Percentiles rank a stretch among this genome's conserved stretches.
Evolutionary conservation across 2,113 vertebrate species (phyloP).

Genomic region (Paracanthobrama guichenoti): DNA sequence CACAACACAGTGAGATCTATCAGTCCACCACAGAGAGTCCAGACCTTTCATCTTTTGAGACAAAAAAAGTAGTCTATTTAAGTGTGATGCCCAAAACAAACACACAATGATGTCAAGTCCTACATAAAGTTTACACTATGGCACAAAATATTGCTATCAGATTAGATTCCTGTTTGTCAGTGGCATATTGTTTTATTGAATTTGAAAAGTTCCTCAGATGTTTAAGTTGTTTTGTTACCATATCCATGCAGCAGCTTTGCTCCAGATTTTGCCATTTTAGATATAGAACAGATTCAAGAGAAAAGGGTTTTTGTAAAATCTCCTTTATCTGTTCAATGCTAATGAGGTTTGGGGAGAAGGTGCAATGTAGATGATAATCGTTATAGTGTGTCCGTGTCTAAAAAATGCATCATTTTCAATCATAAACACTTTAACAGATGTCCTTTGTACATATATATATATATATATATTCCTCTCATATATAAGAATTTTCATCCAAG

Average conservation of each 20-base stretch:
- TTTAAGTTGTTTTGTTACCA: slow-evolving; percentile 19
- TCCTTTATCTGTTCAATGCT: slow-evolving; percentile 44
- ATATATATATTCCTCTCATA: slow-evolving; percentile 47
- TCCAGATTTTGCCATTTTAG: slow-evolving; percentile 28
- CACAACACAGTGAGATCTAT: slow-evolving; percentile 36
- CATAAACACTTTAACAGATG: slow-evolving; percentile 34
- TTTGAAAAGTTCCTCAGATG: slow-evolving; percentile 6
- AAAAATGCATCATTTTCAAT: slow-evolving; percentile 44
- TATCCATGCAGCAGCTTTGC: slow-evolving; percentile 25
- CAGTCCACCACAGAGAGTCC: slow-evolving; percentile 8
- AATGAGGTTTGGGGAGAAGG: slow-evolving; percentile 49
- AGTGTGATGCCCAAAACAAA: slow-evolving; percentile 9
- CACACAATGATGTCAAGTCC: slow-evolving; percentile 33
- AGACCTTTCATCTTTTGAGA: background rate
- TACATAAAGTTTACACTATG: slow-evolving; percentile 9
- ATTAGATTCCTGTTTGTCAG: slow-evolving; percentile 17
- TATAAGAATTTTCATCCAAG: slow-evolving; percentile 18
- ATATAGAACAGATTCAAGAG: slow-evolving; percentile 22
- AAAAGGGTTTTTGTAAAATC: slow-evolving; percentile 13
- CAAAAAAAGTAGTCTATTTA: background rate
- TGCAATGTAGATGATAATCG: slow-evolving; percentile 59
- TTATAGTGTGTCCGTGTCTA: slow-evolving; percentile 35
- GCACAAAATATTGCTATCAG: slow-evolving; percentile 16
- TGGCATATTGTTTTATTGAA: background rate
- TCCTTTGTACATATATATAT: slow-evolving; percentile 42